These are phyloP conservation scores for Albula glossodonta DNA, from an alignment of 2,113 vertebrate species.

Conservation along the genomic window DNA sequence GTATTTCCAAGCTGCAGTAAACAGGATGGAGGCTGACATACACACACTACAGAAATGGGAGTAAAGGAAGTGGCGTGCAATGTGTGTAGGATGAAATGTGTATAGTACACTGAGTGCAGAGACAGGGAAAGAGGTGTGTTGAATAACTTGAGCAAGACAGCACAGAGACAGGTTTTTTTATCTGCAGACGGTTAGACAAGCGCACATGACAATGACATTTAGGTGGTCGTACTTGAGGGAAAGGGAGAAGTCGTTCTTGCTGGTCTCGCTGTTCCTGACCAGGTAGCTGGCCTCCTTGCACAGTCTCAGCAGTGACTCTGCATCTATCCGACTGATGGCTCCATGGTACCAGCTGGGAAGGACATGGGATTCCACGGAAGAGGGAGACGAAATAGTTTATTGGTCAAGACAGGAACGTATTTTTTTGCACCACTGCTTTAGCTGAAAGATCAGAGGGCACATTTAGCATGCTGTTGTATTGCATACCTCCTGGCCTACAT, in stretches of 20 bases:
- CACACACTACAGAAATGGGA: too few species aligned
- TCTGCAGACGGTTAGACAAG: too few species aligned
- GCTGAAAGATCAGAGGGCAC: too few species aligned
- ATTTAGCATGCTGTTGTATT: too few species aligned
- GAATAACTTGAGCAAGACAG: too few species aligned
- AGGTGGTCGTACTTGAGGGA: conserved; percentile 90
- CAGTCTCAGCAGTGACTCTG: conserved; percentile 89
- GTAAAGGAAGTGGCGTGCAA: background rate
- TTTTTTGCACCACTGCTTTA: too few species aligned
- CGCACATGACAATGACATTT: background rate
- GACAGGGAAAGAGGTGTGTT: too few species aligned
- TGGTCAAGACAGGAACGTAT: background rate
- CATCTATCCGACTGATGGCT: conserved; percentile 92
- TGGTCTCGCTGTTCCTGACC: conserved; percentile 97
- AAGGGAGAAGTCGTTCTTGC: conserved; percentile 97
- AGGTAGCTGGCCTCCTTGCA: conserved; percentile 98
- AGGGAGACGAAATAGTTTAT: background rate
- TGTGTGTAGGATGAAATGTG: background rate
- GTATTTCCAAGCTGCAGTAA: background rate
- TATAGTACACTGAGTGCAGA: too few species aligned
- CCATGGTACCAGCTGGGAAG: conserved; percentile 92
- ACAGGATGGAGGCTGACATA: background rate
- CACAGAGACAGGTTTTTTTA: too few species aligned
- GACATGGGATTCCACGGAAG: background rate
- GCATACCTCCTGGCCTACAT: too few species aligned